phyloP scores from a whole-genome alignment of 2,797 vertebrate species.

The Coracias cyanogaster region DNA sequence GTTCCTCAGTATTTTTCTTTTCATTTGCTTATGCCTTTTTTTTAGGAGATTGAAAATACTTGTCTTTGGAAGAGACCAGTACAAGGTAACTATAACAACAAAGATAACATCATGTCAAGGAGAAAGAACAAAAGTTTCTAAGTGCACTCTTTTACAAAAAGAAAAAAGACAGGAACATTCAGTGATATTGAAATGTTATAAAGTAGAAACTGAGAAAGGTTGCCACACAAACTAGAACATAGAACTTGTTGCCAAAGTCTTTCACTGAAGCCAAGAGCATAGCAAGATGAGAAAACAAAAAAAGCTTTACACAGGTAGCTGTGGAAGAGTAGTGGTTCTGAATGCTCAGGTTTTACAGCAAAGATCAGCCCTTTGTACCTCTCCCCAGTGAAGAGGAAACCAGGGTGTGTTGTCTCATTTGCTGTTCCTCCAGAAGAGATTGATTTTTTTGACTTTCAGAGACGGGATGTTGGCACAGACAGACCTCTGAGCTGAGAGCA shows the following conservation, averaged over 20 bases:
- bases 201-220: constrained; percentile 2
- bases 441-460: not conserved
- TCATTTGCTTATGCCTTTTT: not conserved
- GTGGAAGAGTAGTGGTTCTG: not conserved
- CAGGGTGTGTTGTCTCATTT: not conserved
- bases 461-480: not conserved
- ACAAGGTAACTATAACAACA: not conserved
- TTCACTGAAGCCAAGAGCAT: not conserved
- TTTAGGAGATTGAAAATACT: not conserved
- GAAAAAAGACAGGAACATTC: not conserved
- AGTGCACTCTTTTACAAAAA: not conserved
- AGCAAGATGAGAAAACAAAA: constrained; percentile 6
- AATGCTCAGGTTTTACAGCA: not conserved
- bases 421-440: not conserved
- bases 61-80: not conserved
- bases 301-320: not conserved
- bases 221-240: constrained; percentile 3
- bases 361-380: not conserved
- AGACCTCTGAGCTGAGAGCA: not conserved
- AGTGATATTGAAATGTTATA: not conserved
- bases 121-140: not conserved
- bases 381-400: not conserved
- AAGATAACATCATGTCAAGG: not conserved
- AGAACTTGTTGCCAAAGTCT: not conserved
- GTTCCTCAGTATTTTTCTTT: not conserved